phyloP scores from a whole-genome alignment of 2,797 vertebrate species.

The Holocentrus rufus region DNA sequence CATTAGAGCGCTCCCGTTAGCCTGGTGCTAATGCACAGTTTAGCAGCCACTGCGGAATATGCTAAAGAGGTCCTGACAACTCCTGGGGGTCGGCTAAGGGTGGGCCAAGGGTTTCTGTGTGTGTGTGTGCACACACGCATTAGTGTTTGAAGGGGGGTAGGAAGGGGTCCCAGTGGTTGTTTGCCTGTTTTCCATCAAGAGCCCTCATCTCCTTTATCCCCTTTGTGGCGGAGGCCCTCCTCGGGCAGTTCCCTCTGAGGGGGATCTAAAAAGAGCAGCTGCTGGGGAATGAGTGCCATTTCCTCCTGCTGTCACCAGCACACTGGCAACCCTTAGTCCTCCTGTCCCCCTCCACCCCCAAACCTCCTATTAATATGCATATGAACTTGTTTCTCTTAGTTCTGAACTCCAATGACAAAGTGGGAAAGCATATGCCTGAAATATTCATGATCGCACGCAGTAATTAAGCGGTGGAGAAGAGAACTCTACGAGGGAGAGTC shows the following conservation, averaged over 20 bases:
- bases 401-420: constrained; percentile 84
- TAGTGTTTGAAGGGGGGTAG: constrained; percentile 64
- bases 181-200: constrained; percentile 87
- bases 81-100: constrained; percentile 82
- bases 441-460: constrained; percentile 83
- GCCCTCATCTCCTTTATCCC: constrained; percentile 91
- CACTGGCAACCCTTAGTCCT: constrained; percentile 78
- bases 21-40: constrained; percentile 87
- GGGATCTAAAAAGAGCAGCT: constrained; percentile 91
- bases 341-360: constrained; percentile 68
- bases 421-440: constrained; percentile 89
- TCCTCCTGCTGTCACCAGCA: constrained; percentile 87
- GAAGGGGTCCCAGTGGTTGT: constrained; percentile 86
- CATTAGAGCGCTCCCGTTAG: constrained; percentile 79
- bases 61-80: constrained; percentile 88
- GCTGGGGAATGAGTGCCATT: constrained; percentile 86
- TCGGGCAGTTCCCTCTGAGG: constrained; percentile 83
- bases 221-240: constrained; percentile 85
- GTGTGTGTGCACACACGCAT: constrained; percentile 46
- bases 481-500: constrained; percentile 66
- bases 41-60: constrained; percentile 86
- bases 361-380: constrained; percentile 82
- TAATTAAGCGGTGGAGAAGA: constrained; percentile 79
- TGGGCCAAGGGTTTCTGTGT: constrained; percentile 67
- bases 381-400: constrained; percentile 87